Evolutionary conservation across 2,113 vertebrate genomes (phyloP).

Genomic region (Nipponia nippon): DNA sequence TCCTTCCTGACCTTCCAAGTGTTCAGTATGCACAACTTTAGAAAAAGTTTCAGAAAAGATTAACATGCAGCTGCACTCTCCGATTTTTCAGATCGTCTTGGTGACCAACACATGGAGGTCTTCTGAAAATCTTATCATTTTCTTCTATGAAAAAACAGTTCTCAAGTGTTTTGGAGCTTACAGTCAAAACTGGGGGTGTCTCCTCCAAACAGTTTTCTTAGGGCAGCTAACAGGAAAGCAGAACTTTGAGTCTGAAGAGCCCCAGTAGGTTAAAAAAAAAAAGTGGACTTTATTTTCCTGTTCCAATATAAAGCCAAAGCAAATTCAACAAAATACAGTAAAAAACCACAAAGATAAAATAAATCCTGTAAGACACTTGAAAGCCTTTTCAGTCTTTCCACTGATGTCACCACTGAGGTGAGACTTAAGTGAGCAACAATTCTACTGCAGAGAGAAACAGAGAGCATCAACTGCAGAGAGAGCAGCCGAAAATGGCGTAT

Average conservation of each 20-base stretch:
- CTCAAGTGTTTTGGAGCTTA: neutral
- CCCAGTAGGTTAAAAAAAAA: neutral
- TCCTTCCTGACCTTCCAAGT: neutral
- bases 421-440: neutral
- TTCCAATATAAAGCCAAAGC: neutral
- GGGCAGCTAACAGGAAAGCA: neutral
- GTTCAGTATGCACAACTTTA: neutral
- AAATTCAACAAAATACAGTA: neutral
- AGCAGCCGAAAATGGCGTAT: neutral
- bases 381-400: constrained; percentile 1
- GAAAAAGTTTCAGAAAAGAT: neutral
- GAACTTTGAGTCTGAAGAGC: neutral
- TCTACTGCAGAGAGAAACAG: neutral
- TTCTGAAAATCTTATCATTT: neutral
- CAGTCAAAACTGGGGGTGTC: neutral
- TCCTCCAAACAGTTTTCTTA: neutral
- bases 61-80: neutral
- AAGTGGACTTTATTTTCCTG: neutral
- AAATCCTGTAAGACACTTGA: neutral
- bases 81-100: neutral
- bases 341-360: neutral
- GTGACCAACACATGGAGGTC: neutral
- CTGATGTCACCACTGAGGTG: neutral
- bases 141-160: neutral
- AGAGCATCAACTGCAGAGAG: neutral